Conservation (phyloP, 1,140 invertebrate genomes). For the Ceratitis capitata region DNA sequence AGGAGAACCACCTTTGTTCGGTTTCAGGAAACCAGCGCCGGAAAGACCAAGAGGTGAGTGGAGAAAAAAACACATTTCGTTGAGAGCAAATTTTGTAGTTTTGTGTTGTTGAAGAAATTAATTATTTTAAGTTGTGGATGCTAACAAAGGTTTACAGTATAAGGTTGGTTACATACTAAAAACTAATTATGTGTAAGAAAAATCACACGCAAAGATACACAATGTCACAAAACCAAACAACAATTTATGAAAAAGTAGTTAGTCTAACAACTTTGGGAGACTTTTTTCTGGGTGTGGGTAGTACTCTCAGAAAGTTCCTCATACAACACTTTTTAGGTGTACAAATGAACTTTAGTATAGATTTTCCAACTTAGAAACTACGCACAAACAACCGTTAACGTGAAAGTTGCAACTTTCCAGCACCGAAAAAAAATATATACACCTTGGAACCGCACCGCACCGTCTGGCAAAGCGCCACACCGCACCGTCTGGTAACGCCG, state of each 20-base stretch:
- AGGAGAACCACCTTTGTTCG: constrained; percentile 89
- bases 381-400: not conserved
- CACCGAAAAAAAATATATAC: not conserved
- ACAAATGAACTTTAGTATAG: too few relatives aligned
- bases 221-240: not conserved
- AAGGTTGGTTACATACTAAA: not conserved
- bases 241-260: not conserved
- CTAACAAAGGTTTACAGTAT: not conserved
- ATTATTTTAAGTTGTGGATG: not conserved
- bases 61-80: not conserved
- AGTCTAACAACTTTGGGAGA: not conserved
- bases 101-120: not conserved
- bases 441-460: constrained; percentile 10
- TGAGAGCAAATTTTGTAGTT: not conserved
- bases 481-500: not conserved
- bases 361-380: too few relatives aligned
- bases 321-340: too few relatives aligned
- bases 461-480: not conserved
- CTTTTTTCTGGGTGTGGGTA: constrained; percentile 8
- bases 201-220: not conserved
- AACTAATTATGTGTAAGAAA: too few relatives aligned
- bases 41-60: constrained; percentile 83
- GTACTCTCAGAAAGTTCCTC: too few relatives aligned
- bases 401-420: not conserved
- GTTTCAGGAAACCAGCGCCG: constrained; percentile 86